Percentiles rank a stretch among this genome's conserved stretches.
These are phyloP conservation scores for Montipora cactus DNA, from an alignment of 64 coral and sea anemone species.

Conservation along the genomic window DNA sequence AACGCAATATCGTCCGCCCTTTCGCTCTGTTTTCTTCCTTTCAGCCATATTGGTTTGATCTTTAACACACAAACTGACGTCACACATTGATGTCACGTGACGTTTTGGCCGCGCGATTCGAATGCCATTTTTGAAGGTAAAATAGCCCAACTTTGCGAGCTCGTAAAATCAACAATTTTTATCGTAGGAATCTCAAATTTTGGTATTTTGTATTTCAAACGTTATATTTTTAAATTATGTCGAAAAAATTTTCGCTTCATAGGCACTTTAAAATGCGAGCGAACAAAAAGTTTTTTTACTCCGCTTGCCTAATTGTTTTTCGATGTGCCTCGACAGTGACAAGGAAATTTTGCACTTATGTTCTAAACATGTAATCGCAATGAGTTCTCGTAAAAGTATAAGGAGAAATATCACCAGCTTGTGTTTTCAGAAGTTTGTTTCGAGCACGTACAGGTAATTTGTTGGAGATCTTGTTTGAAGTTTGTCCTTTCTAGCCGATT, in stretches of 20 bases:
- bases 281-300: no score
- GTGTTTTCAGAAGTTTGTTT: no score
- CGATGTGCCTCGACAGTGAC: no score
- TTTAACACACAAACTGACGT: conserved; percentile 41
- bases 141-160: neutral
- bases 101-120: conserved; percentile 43
- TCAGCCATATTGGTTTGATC: neutral
- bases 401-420: no score
- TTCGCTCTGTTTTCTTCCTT: conserved; percentile 10
- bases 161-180: neutral
- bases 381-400: no score
- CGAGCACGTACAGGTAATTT: no score
- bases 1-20: neutral
- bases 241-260: neutral
- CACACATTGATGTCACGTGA: conserved; percentile 30
- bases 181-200: neutral
- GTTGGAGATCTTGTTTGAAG: no score
- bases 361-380: no score
- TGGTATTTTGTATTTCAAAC: neutral
- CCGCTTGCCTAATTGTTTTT: no score
- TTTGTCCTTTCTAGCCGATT: no score
- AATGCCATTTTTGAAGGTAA: neutral
- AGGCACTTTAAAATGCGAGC: neutral
- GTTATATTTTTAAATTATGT: neutral
- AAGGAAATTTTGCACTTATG: no score